Conservation (phyloP, 2,113 vertebrate genomes). For the Grus americana region DNA sequence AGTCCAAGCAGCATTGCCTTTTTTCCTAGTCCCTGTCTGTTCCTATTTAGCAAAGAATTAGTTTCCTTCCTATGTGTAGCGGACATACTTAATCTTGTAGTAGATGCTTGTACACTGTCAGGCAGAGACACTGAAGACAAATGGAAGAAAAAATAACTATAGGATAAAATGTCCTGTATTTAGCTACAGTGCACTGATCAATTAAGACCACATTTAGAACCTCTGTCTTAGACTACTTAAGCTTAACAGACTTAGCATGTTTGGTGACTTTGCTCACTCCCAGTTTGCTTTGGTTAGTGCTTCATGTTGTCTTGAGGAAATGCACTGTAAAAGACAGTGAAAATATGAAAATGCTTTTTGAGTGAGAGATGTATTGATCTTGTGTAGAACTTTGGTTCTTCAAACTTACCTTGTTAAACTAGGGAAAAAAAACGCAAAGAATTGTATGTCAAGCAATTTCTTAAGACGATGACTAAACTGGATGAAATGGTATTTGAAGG, state of each 20-base stretch:
- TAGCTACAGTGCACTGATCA: background rate
- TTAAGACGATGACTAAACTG: background rate
- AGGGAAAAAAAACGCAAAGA: background rate
- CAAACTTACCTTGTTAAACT: background rate
- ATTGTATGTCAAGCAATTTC: background rate
- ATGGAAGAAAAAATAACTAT: background rate
- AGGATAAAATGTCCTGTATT: background rate
- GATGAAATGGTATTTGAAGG: background rate
- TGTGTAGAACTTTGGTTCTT: background rate
- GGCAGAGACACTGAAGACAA: background rate
- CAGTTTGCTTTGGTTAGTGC: background rate
- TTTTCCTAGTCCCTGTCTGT: background rate
- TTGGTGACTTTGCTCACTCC: background rate
- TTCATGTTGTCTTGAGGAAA: background rate
- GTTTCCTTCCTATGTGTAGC: background rate
- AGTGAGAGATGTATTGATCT: background rate
- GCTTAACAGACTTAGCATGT: rapidly evolving
- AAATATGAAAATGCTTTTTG: background rate
- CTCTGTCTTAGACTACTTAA: rapidly evolving
- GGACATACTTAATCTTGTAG: background rate
- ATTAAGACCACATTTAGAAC: background rate
- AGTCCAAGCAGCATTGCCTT: background rate
- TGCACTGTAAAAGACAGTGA: background rate
- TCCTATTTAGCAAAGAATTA: background rate
- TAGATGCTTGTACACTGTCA: background rate